Conservation (phyloP, 1,140 invertebrate species). For the Eufriesea mexicana region DNA sequence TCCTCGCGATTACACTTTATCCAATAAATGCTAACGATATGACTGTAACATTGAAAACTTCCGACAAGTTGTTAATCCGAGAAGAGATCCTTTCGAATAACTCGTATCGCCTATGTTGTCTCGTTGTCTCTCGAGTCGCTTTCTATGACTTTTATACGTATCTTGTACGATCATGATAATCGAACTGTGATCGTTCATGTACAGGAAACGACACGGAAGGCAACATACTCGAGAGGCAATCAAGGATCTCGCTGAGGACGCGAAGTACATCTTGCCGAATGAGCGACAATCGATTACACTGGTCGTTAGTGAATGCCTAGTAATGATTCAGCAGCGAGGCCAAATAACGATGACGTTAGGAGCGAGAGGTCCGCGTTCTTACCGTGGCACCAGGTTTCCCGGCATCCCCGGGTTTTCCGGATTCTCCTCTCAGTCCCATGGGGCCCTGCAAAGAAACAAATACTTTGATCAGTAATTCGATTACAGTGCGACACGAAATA, state of each 20-base stretch:
- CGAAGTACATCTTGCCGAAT: constrained; percentile 31
- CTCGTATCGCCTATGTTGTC: constrained; percentile 18
- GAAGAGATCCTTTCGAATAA: constrained; percentile 22
- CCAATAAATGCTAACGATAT: constrained; percentile 44
- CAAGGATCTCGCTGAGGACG: constrained; percentile 43
- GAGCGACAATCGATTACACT: constrained; percentile 62
- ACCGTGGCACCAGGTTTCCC: constrained; percentile 91
- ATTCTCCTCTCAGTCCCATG: constrained; percentile 93
- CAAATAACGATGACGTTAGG: constrained; percentile 79
- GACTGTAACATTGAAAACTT: constrained; percentile 19
- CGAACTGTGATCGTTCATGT: constrained; percentile 3
- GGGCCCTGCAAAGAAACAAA: constrained; percentile 87
- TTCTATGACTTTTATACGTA: neutral
- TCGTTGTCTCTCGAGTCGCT: constrained; percentile 44
- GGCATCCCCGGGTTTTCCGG: constrained; percentile 87
- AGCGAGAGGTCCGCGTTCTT: constrained; percentile 84
- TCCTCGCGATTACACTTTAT: constrained; percentile 38
- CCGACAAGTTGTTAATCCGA: constrained; percentile 10
- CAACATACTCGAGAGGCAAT: constrained; percentile 52
- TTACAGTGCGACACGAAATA: too few relatives aligned
- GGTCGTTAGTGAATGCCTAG: constrained; percentile 65
- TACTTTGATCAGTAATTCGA: neutral
- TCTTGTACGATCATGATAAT: neutral
- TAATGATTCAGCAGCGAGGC: constrained; percentile 75
- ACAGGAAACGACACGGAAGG: constrained; percentile 35